Percentiles rank a stretch among this genome's conserved stretches.
Evolutionary conservation across 2,888 invertebrate species (phyloP).

Genomic region (Magallana nippona): DNA sequence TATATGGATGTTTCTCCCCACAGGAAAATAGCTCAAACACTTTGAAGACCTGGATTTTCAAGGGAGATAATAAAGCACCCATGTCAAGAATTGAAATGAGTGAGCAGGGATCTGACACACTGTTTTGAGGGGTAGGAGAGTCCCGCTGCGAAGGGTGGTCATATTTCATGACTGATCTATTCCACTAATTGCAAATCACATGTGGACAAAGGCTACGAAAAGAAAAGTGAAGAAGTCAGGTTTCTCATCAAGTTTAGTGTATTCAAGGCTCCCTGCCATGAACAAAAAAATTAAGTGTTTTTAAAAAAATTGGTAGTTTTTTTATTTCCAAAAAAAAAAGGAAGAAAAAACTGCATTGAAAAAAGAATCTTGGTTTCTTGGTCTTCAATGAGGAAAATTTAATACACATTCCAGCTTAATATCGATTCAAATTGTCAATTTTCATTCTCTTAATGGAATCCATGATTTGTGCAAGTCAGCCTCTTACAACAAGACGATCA

Average conservation of each 20-base stretch:
- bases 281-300: neutral
- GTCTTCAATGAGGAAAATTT: no score
- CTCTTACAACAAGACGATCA: neutral
- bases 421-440: neutral
- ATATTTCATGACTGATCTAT: conserved; percentile 18
- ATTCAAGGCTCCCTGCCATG: neutral
- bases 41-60: conserved; percentile 29
- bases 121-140: neutral
- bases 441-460: conserved; percentile 9
- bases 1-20: conserved; percentile 35
- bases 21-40: conserved; percentile 17
- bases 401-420: no score
- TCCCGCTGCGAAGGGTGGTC: conserved; percentile 1
- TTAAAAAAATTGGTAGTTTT: no score
- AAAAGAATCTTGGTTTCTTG: no score
- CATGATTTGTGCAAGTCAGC: neutral
- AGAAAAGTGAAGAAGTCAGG: neutral
- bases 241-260: neutral
- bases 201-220: neutral
- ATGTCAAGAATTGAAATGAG: conserved; percentile 32
- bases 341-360: no score
- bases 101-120: neutral
- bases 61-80: conserved; percentile 30
- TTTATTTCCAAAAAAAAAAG: no score
- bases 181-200: conserved; percentile 7